These are phyloP conservation scores for Galbula dea DNA, from an alignment of 2,113 vertebrate genomes.

Conservation along the genomic window DNA sequence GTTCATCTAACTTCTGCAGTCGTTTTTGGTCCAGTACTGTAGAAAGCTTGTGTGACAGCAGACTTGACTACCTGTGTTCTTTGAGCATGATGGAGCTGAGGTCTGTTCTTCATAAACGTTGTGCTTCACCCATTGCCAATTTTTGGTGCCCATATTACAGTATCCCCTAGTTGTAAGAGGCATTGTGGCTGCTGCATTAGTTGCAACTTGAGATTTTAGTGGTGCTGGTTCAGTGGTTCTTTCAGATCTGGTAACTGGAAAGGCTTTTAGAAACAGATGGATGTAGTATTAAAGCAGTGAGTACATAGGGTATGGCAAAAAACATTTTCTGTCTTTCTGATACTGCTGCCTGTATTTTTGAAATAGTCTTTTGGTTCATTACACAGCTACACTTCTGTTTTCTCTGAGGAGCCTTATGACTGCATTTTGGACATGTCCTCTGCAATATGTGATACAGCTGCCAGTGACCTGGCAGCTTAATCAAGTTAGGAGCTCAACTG, in stretches of 20 bases:
- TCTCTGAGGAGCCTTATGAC: not conserved
- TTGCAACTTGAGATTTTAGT: not conserved
- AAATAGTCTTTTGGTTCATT: not conserved
- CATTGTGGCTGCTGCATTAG: not conserved
- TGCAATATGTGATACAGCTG: not conserved
- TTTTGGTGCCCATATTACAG: not conserved
- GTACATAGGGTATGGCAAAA: not conserved
- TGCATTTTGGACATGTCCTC: not conserved
- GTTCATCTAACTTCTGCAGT: not conserved
- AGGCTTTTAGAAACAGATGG: not conserved
- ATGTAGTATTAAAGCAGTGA: not conserved
- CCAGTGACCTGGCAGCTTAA: not conserved
- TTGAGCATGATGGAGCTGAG: accelerated
- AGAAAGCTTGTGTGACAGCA: not conserved
- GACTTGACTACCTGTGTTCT: not conserved
- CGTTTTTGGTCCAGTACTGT: not conserved
- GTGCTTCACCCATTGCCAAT: not conserved
- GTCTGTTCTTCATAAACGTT: accelerated
- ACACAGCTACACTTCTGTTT: not conserved
- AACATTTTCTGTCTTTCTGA: not conserved
- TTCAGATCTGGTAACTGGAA: not conserved
- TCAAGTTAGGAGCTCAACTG: not conserved
- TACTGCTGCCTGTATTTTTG: not conserved
- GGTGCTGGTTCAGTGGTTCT: not conserved
- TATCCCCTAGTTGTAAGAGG: not conserved